These are phyloP conservation scores for Leucozona laternaria DNA, from an alignment of 2,888 invertebrate genomes.

Conservation along the genomic window DNA sequence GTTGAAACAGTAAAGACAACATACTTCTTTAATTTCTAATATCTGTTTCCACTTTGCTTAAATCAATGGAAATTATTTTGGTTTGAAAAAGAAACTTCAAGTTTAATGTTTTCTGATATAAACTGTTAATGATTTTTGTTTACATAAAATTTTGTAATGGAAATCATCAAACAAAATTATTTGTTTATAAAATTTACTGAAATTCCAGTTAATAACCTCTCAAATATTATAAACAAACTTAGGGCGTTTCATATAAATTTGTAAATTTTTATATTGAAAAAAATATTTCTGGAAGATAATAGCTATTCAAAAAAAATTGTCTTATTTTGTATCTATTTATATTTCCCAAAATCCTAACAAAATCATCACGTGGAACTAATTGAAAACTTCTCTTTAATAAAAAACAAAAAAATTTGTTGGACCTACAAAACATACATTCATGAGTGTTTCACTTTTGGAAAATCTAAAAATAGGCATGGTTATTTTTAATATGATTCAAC, in stretches of 20 bases:
- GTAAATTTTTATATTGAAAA: not conserved
- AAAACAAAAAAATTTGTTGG: not conserved
- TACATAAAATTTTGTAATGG: no score
- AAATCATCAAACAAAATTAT: no score
- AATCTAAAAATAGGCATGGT: slow-evolving; percentile 2
- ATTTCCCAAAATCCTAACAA: slow-evolving; percentile 14
- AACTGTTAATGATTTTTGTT: no score
- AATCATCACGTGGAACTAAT: slow-evolving; percentile 21
- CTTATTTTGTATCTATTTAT: slow-evolving; percentile 7
- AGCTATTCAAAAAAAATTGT: not conserved
- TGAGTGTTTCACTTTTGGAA: slow-evolving; percentile 1
- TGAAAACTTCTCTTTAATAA: not conserved
- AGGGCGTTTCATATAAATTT: not conserved
- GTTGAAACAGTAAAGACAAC: no score
- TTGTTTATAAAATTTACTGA: no score
- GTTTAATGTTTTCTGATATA: no score
- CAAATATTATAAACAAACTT: no score
- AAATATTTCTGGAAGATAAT: not conserved
- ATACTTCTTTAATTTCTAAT: no score
- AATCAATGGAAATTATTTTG: no score
- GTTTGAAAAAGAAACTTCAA: no score
- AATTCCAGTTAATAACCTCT: no score
- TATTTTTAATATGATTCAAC: slow-evolving; percentile 29
- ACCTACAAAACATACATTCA: not conserved
- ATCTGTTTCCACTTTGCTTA: no score